A percentile compares a stretch with the other conserved stretches of the same genome.
phyloP scores from a whole-genome alignment of 92 coral and sea anemone genomes.

The Zoanthus gigantus region DNA sequence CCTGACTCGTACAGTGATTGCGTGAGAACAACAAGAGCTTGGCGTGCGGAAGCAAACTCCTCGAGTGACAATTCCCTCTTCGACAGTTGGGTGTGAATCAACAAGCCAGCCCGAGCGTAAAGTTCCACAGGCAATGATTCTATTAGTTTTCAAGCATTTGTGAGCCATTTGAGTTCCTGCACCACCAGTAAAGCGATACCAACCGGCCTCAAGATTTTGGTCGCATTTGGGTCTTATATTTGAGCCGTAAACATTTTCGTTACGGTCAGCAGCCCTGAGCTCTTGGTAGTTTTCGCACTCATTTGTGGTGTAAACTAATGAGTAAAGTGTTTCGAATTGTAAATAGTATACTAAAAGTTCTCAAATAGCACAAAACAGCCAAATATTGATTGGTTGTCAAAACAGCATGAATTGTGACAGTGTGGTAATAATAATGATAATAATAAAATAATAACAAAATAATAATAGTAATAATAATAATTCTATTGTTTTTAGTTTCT shows the following conservation, averaged over 20 bases:
- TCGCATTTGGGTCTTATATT: slow-evolving; percentile 7
- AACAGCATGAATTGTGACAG: too few species aligned
- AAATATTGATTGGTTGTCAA: too few species aligned
- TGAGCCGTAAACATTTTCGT: slow-evolving; percentile 2
- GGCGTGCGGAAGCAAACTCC: slow-evolving; percentile 42
- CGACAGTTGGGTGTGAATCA: slow-evolving; percentile 40
- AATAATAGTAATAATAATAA: too few species aligned
- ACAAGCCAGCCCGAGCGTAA: slow-evolving; percentile 34
- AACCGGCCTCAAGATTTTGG: not conserved
- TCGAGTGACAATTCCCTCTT: slow-evolving; percentile 19
- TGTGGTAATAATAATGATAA: too few species aligned
- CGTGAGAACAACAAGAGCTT: slow-evolving; percentile 13
- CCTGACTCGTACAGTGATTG: slow-evolving; percentile 16
- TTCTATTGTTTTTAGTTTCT: too few species aligned
- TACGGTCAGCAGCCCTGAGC: slow-evolving; percentile 25
- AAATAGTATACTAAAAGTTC: not conserved
- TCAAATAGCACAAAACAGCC: too few species aligned
- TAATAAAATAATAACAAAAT: too few species aligned
- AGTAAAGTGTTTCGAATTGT: not conserved
- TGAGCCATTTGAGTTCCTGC: slow-evolving; percentile 46
- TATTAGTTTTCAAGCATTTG: slow-evolving; percentile 9
- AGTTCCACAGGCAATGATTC: slow-evolving; percentile 17
- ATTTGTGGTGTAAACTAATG: not conserved
- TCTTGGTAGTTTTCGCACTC: slow-evolving; percentile 21
- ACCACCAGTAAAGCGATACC: slow-evolving; percentile 28